These are phyloP conservation scores for Pogoniulus pusillus DNA, from an alignment of 2,797 vertebrate genomes.

Conservation along the genomic window DNA sequence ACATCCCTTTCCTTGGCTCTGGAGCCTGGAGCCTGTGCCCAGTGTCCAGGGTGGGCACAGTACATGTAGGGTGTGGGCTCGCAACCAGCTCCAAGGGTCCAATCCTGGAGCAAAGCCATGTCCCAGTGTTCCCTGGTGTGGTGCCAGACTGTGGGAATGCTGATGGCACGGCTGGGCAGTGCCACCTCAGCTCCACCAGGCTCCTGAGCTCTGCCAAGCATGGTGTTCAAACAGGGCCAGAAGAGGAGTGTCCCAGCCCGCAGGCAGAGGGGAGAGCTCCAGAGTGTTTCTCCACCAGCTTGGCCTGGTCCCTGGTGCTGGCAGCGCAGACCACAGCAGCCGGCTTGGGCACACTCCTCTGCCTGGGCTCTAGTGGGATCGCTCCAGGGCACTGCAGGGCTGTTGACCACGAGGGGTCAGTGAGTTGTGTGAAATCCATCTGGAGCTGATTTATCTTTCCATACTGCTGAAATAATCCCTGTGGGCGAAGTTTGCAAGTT, in stretches of 20 bases:
- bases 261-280: not conserved
- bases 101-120: not conserved
- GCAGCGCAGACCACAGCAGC: not conserved
- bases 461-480: not conserved
- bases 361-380: no score
- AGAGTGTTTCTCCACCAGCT: not conserved
- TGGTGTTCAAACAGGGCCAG: not conserved
- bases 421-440: not conserved
- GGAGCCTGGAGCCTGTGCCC: not conserved
- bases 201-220: not conserved
- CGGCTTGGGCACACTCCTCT: not conserved
- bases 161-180: not conserved
- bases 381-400: not conserved
- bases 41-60: not conserved
- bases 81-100: no score
- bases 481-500: not conserved
- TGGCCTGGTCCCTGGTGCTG: not conserved
- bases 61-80: not conserved
- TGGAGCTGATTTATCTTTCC: not conserved
- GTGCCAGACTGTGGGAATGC: not conserved
- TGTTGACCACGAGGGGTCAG: not conserved
- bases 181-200: not conserved
- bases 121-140: not conserved
- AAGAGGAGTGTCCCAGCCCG: not conserved
- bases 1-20: not conserved